A percentile compares a stretch with the other conserved stretches of the same genome.
Evolutionary conservation across 1,140 invertebrate species (phyloP).

Genomic region (Hormaphis cornu): DNA sequence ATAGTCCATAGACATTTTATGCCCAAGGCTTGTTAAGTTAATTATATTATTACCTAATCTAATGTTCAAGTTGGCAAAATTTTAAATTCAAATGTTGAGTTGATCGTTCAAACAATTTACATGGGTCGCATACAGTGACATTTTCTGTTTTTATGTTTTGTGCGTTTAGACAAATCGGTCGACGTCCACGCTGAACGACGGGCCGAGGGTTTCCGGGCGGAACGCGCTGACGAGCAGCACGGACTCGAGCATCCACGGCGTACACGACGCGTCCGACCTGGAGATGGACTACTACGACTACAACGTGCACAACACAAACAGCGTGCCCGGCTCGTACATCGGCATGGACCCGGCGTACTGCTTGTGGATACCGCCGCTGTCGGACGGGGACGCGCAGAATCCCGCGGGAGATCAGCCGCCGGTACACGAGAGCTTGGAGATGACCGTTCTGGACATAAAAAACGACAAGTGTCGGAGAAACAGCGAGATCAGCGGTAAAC

Average conservation of each 20-base stretch:
- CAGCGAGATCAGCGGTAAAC: conserved; percentile 32
- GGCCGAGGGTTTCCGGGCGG: background rate
- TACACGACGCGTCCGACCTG: conserved; percentile 54
- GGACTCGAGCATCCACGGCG: conserved; percentile 60
- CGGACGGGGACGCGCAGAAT: conserved; percentile 35
- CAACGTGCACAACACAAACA: conserved; percentile 66
- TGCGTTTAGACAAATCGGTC: background rate
- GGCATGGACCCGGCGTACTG: conserved; percentile 79
- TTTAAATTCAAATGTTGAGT: too few species aligned
- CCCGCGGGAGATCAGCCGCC: background rate
- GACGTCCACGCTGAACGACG: background rate
- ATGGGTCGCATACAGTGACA: too few species aligned
- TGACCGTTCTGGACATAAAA: conserved; percentile 34
- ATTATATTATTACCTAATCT: too few species aligned
- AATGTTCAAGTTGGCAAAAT: too few species aligned
- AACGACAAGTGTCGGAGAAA: conserved; percentile 39
- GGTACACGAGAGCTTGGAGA: conserved; percentile 33
- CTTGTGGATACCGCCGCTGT: conserved; percentile 73
- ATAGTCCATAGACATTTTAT: too few species aligned
- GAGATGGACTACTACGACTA: conserved; percentile 84
- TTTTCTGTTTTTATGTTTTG: background rate
- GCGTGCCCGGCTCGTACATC: conserved; percentile 69
- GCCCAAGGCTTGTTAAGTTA: too few species aligned
- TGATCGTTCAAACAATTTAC: too few species aligned
- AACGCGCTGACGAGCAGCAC: conserved; percentile 46